Percentiles rank a stretch among this genome's conserved stretches.
These are phyloP conservation scores for Aquatica leii DNA, from an alignment of 2,888 invertebrate genomes.

Conservation along the genomic window DNA sequence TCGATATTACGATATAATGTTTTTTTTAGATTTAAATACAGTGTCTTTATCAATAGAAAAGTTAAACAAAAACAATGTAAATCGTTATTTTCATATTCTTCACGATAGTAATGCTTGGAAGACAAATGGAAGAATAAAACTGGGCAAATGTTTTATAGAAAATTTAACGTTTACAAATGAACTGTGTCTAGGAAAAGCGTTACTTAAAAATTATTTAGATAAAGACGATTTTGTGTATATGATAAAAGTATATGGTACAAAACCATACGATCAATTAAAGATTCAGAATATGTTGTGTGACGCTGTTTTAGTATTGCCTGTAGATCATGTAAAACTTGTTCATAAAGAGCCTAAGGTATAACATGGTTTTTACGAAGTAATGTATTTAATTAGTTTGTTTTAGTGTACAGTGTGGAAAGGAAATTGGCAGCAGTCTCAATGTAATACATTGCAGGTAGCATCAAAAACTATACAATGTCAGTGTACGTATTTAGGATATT, in stretches of 20 bases:
- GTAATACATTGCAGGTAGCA: slow-evolving; percentile 15
- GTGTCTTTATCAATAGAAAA: slow-evolving; percentile 26
- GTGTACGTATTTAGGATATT: slow-evolving; percentile 24
- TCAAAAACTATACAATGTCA: slow-evolving; percentile 22
- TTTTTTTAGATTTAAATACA: slow-evolving; percentile 27
- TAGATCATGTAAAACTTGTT: slow-evolving; percentile 3
- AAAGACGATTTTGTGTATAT: slow-evolving; percentile 18
- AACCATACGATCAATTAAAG: neutral
- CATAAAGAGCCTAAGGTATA: slow-evolving; percentile 19
- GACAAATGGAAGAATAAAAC: slow-evolving; percentile 25
- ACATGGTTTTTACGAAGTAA: neutral
- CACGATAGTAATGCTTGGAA: slow-evolving; percentile 21
- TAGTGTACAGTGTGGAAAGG: slow-evolving; percentile 26
- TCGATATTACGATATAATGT: no score
- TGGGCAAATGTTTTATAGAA: slow-evolving; percentile 22
- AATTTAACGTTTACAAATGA: slow-evolving; percentile 10
- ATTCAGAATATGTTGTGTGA: slow-evolving; percentile 16
- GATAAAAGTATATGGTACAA: slow-evolving; percentile 18
- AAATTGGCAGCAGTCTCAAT: slow-evolving; percentile 20
- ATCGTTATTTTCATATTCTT: slow-evolving; percentile 24
- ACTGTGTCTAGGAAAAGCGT: slow-evolving; percentile 23
- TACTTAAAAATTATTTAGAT: slow-evolving; percentile 26
- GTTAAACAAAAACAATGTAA: slow-evolving; percentile 18
- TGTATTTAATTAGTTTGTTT: neutral
- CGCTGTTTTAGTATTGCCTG: slow-evolving; percentile 17